Base-by-base conservation (phyloP, 1,140 invertebrate species). In the Macrobrachium rosenbergii region DNA sequence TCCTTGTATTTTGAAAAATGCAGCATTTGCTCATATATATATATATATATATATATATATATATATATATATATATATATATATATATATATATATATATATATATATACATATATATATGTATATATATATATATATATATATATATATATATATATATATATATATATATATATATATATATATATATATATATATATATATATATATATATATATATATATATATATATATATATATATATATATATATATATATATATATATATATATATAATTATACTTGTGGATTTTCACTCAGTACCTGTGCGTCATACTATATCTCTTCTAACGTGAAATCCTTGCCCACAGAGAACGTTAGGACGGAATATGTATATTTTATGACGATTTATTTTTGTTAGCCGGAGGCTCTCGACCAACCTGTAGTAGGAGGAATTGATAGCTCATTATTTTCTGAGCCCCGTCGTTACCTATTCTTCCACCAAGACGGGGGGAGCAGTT, bases 141-240 rank as follows among this genome's bases (percentile, higher is more conserved):
- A 69, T 69, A 69, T 69, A 69, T 69, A 69, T 21, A 69, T 69
- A 69, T 69, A 69, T 69, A 69, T 69, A 69, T 69, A 69, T 69
- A 69, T n/a, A 69, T 69, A 69, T 69, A 69, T 69, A 21, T 69
- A 69, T 69, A 69, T 69, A 69, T 69, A 69, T 69, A 69, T 69
- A 69, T 21, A 23, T 69, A 69, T 69, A 69, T 69, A 69, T 69
- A 69, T 69, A 69, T 69, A 69, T 69, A 69, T 69, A 69, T 69
- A 69, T 69, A 69, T 69, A 69, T 69, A 69, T 69, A 23, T 69
- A 69, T 69, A 69, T 69, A 69, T 69, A 69, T 69, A 69, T 69
- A 69, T 69, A 69, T n/a, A 3, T 69, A 23, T 69, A 69, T 69
- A 21, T 69, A 69, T 69, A 69, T 69, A 69, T 69, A 23, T 69